Evolutionary conservation across 2,797 vertebrate genomes (phyloP), one percentile per base, ranked within the genome.

Genomic region (Chromobotia macracanthus): DNA sequence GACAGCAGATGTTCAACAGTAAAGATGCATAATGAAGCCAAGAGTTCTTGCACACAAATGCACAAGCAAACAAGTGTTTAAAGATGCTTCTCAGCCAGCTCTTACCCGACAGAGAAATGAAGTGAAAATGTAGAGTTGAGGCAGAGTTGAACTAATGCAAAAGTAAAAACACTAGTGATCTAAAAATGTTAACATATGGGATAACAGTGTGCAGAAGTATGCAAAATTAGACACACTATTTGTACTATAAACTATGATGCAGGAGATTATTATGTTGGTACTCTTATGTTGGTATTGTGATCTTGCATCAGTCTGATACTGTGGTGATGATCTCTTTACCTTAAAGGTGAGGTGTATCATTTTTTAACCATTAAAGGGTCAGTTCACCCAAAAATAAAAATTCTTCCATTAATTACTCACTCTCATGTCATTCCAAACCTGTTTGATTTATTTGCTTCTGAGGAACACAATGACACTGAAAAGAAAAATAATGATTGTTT

Each of bases 1-100:
- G 85, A 78, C 87, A 91, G 88, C 84, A 91, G 81, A 90, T 81
- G 84, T 80, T 90, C 50, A 28, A 80, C 5, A 60, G 85, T 81
- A 81, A 75, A 73, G 86, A 68, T 79, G 65, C 66, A 48, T 3
- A 61, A 70, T 80, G 73, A 80, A 85, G 18, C 85, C 72, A 60
- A 74, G 28, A 28, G 28, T 28, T 2, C 28, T 28, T 4, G 28
- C 38, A n/a, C 25, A 78, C 83, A 85, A 74, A 18, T 85, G 86
- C 74, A 86, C 82, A 85, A 77, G 81, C 21, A 77, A 60, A 84
- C 70, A 83, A 68, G 12, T 68, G 53, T 38, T 46, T 58, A 60
- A 68, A 66, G 13, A 77, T 46, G 64, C 38, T 58, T 60, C 25
- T 28, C 5, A 11, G 56, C 1, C 13, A 10, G 46, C 11, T 48